Percentiles rank a stretch among this genome's conserved stretches.
These are phyloP conservation scores for Takifugu flavidus DNA, from an alignment of 2,113 vertebrate species.

Conservation along the genomic window DNA sequence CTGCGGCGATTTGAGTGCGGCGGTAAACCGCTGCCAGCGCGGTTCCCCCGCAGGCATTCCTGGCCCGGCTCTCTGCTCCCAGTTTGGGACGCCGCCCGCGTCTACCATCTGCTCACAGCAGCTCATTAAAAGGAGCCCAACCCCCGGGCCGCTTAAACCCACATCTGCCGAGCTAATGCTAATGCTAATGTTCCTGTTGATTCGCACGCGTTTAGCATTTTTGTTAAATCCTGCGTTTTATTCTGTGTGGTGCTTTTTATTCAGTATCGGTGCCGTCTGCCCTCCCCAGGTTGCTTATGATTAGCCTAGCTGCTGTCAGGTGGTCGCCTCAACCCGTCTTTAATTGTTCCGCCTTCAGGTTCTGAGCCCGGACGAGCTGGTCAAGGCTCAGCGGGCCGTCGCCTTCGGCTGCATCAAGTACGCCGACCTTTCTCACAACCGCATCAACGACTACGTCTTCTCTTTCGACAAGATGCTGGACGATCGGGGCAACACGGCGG, in stretches of 20 bases:
- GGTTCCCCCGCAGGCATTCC: constrained; percentile 18
- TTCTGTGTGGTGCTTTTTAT: not conserved
- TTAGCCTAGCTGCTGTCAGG: no score
- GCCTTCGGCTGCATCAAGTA: constrained; percentile 97
- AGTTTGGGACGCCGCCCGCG: constrained; percentile 43
- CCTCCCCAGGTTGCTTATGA: no score
- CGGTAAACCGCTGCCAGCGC: constrained; percentile 13
- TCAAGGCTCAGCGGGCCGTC: constrained; percentile 84
- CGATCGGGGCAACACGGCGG: constrained; percentile 94
- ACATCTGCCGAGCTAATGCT: no score
- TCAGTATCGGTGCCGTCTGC: no score
- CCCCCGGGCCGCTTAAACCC: not conserved
- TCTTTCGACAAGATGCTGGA: constrained; percentile 99
- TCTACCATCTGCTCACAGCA: constrained; percentile 52
- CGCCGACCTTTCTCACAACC: constrained; percentile 95
- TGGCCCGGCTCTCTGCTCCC: constrained; percentile 15
- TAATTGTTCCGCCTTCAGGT: constrained; percentile 54
- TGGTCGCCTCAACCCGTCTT: no score
- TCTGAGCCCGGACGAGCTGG: constrained; percentile 83
- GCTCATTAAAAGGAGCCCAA: constrained; percentile 45
- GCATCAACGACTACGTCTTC: constrained; percentile 95
- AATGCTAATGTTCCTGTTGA: no score
- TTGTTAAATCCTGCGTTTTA: no score
- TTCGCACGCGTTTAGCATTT: no score
- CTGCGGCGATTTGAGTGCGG: not conserved